phyloP scores from a whole-genome alignment of 2,113 vertebrate genomes.

The Charadrius vociferus region DNA sequence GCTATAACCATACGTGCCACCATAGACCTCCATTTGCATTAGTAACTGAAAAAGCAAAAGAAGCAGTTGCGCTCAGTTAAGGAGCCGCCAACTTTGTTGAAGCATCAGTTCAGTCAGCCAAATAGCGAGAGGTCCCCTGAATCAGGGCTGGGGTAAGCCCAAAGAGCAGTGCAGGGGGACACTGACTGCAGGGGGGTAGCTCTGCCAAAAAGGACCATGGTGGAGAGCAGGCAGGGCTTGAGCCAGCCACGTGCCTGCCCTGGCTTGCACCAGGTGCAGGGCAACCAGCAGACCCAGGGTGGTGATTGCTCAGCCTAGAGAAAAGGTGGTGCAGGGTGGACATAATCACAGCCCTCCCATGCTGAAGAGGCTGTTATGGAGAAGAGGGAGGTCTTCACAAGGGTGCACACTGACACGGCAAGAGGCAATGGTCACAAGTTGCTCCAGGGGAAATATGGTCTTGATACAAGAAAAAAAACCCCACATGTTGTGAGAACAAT shows the following conservation, averaged over 20 bases:
- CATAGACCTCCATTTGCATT: neutral
- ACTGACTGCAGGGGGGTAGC: neutral
- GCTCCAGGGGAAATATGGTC: neutral
- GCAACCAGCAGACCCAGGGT: neutral
- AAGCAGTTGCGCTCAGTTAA: neutral
- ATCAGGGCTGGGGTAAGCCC: neutral
- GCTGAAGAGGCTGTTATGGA: neutral
- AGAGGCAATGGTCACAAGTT: neutral
- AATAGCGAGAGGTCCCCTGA: neutral
- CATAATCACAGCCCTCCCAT: neutral
- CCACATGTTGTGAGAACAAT: neutral
- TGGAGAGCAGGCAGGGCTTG: neutral
- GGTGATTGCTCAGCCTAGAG: neutral
- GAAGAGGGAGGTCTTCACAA: neutral
- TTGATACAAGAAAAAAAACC: neutral
- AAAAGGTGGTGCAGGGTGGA: neutral
- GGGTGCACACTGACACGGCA: rapidly evolving
- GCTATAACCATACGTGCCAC: neutral
- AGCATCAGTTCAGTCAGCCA: neutral
- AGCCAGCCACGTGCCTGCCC: neutral
- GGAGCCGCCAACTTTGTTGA: neutral
- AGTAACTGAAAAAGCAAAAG: neutral
- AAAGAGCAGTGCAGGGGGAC: no score
- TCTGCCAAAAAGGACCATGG: rapidly evolving
- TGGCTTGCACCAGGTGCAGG: rapidly evolving